Evolutionary conservation across 2,888 invertebrate genomes (phyloP), one percentile per base, ranked within the genome.

Genomic region (Lomographa bimaculata): DNA sequence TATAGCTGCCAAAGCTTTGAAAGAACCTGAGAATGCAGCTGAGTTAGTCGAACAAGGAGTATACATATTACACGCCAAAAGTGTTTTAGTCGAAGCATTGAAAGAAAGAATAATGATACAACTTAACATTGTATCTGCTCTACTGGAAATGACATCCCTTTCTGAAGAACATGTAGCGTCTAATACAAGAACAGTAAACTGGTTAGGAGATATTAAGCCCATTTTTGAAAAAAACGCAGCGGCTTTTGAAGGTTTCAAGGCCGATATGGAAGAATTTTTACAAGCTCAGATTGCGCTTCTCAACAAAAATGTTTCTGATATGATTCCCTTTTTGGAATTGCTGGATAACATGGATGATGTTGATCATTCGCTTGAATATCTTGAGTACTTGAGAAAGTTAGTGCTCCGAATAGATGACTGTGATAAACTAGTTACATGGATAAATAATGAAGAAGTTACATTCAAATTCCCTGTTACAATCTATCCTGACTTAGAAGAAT

Each of bases 271-370:
- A 82, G 97, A 97, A 63, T 90, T 91, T 46, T 78, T 98, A 37
- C 90, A 92, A 50, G 90, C 90, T 29, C 93, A 92, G 51, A 93
- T 95, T 4, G 92, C 91, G 39, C 91, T 91, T 55, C 89, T 98
- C 7, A 94, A 94, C 61, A 82, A 89, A 25, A 93, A 94, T 62
- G 91, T 97, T 10, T 80, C 91, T 38, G 93, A 94, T 45, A 90
- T 97, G 69, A 89, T 93, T 29, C 94, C 96, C 4, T 93, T 93
- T 58, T 90, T 97, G 55, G 91, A 92, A 38, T 91, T 95, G 47
- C 90, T 97, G 59, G 94, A 96, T 68, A 93, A 95, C 57, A 97
- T 97, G 97, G 96, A 92, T 79, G 92, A 97, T 57, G 91, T 93
- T 2, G 89, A 92, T 32, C 92, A 94, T 62, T 94, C 96, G 49